Percentiles rank a stretch among this genome's conserved stretches.
Conservation (phyloP, 2,888 invertebrate genomes). For the Cybosia mesomella region DNA sequence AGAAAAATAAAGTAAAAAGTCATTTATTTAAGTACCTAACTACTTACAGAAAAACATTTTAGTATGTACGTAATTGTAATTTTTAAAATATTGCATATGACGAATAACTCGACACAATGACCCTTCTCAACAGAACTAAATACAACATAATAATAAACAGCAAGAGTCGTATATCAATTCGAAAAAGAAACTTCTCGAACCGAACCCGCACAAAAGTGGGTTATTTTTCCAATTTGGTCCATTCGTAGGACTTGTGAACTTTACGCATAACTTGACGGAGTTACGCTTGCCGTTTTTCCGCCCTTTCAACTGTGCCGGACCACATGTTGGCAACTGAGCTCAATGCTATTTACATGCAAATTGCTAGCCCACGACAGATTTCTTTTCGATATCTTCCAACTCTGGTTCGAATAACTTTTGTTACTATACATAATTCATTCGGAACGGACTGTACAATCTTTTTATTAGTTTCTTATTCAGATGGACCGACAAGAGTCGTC, state of each 20-base stretch:
- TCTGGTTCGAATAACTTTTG: constrained; percentile 62
- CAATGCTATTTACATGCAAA: constrained; percentile 75
- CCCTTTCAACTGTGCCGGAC: constrained; percentile 53
- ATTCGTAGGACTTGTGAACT: constrained; percentile 60
- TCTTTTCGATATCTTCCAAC: constrained; percentile 60
- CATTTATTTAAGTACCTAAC: no score
- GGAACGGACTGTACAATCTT: constrained; percentile 49
- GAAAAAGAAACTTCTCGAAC: constrained; percentile 46
- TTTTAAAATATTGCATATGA: no score
- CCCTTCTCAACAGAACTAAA: constrained; percentile 35
- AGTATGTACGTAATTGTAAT: no score
- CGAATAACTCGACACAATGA: no score
- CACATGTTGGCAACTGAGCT: constrained; percentile 63
- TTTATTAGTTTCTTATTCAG: constrained; percentile 55
- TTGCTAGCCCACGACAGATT: constrained; percentile 60
- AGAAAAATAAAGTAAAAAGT: no score
- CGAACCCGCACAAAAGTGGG: constrained; percentile 45
- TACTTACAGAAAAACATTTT: no score
- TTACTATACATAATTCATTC: constrained; percentile 64
- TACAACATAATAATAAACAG: constrained; percentile 30
- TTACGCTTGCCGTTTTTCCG: constrained; percentile 44
- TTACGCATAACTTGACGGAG: constrained; percentile 70
- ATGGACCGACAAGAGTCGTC: constrained; percentile 24
- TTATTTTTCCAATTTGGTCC: constrained; percentile 70
- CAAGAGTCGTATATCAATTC: constrained; percentile 61